phyloP scores from a whole-genome alignment of 2,113 vertebrate genomes.

The Oenanthe oenanthe region DNA sequence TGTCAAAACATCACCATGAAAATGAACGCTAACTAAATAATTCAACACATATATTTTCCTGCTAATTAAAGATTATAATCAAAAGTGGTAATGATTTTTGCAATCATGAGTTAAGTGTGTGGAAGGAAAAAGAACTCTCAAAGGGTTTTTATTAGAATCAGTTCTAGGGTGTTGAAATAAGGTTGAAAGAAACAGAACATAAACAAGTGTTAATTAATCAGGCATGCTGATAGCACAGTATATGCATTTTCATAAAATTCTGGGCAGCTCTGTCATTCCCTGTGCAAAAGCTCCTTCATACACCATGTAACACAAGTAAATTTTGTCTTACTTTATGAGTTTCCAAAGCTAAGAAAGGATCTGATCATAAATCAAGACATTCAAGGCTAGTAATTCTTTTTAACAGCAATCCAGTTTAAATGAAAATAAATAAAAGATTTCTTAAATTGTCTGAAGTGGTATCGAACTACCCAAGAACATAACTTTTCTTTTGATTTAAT shows the following conservation, averaged over 20 bases:
- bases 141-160: constrained; percentile 35
- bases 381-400: background rate
- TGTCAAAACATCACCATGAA: constrained; percentile 20
- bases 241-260: constrained; percentile 30
- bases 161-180: constrained; percentile 23
- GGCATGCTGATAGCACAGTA: background rate
- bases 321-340: background rate
- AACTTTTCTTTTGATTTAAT: background rate
- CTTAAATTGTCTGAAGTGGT: background rate
- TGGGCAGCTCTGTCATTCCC: background rate
- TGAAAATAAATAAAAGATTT: background rate
- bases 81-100: constrained; percentile 55
- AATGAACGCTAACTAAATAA: constrained; percentile 48
- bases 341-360: background rate
- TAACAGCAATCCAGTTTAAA: background rate
- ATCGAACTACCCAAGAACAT: background rate
- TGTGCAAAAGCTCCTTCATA: background rate
- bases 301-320: background rate
- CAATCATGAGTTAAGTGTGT: constrained; percentile 44
- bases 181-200: constrained; percentile 36
- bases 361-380: background rate
- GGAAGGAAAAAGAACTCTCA: constrained; percentile 18
- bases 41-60: constrained; percentile 46
- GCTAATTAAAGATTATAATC: constrained; percentile 69
- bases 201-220: constrained; percentile 61